Conservation (phyloP, 1,140 invertebrate genomes). For the Vanessa atalanta region DNA sequence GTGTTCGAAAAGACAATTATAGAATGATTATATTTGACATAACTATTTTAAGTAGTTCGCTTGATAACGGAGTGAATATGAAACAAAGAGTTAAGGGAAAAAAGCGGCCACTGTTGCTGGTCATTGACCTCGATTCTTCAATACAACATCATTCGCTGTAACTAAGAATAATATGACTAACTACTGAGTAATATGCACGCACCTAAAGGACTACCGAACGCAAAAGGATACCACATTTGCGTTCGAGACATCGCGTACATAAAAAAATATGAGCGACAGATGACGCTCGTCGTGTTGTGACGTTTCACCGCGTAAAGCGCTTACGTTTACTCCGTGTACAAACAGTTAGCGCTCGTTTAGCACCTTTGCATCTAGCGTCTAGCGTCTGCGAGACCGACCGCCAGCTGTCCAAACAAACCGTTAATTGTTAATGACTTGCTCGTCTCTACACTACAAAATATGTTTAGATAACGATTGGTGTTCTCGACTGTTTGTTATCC, state of each 20-base stretch:
- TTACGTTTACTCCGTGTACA: background rate
- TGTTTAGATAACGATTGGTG: background rate
- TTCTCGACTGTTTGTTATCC: background rate
- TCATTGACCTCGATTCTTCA: background rate
- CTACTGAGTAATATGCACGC: background rate
- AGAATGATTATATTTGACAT: background rate
- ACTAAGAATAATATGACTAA: too few relatives aligned
- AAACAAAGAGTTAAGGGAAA: background rate
- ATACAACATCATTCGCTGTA: background rate
- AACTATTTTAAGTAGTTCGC: background rate
- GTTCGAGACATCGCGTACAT: background rate
- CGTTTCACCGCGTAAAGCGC: background rate
- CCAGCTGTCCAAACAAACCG: constrained; percentile 25
- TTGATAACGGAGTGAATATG: background rate
- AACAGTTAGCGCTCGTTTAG: constrained; percentile 16
- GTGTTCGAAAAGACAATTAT: background rate
- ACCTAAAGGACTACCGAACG: background rate
- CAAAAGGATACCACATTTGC: too few relatives aligned
- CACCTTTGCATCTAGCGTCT: constrained; percentile 10
- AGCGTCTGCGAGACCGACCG: background rate
- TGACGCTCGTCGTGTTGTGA: background rate
- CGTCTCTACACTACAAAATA: background rate
- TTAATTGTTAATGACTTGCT: background rate
- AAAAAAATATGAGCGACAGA: background rate
- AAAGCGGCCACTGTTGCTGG: background rate